phyloP scores from a whole-genome alignment of 64 coral and sea anemone species.

The Astreopora myriophthalma region DNA sequence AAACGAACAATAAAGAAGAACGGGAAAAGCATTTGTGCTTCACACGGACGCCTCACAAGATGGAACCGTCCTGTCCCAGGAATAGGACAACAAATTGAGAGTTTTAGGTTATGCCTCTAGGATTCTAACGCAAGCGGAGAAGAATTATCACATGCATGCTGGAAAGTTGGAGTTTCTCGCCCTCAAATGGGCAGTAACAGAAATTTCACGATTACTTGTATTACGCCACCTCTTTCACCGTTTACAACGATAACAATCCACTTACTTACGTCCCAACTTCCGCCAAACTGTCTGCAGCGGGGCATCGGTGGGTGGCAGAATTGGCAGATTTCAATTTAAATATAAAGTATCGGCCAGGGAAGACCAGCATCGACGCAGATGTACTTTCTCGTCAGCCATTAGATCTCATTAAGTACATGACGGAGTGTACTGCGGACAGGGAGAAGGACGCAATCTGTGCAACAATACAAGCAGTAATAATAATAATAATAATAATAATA shows the following conservation, averaged over 20 bases:
- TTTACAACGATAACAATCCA: too few species aligned
- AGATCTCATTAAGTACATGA: not conserved
- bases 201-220: conserved; percentile 24
- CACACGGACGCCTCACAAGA: not conserved
- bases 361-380: conserved; percentile 19
- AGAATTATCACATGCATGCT: not conserved
- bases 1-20: not conserved
- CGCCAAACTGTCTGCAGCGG: conserved; percentile 12
- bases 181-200: conserved; percentile 9
- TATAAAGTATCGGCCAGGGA: conserved; percentile 7
- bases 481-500: too few species aligned
- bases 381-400: conserved; percentile 10
- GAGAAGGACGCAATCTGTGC: conserved; percentile 4
- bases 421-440: not conserved
- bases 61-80: not conserved
- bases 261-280: conserved; percentile 3
- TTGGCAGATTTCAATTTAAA: conserved; percentile 23
- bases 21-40: conserved; percentile 12
- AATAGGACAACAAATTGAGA: not conserved
- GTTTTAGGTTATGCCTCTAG: conserved; percentile 27
- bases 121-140: conserved; percentile 10
- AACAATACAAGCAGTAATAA: conserved; percentile 23
- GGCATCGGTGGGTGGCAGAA: conserved; percentile 42
- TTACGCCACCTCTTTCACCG: conserved; percentile 19
- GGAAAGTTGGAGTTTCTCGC: conserved; percentile 21